Evolutionary conservation across 2,113 vertebrate species (phyloP).

Genomic region (Entomyzon cyanotis): DNA sequence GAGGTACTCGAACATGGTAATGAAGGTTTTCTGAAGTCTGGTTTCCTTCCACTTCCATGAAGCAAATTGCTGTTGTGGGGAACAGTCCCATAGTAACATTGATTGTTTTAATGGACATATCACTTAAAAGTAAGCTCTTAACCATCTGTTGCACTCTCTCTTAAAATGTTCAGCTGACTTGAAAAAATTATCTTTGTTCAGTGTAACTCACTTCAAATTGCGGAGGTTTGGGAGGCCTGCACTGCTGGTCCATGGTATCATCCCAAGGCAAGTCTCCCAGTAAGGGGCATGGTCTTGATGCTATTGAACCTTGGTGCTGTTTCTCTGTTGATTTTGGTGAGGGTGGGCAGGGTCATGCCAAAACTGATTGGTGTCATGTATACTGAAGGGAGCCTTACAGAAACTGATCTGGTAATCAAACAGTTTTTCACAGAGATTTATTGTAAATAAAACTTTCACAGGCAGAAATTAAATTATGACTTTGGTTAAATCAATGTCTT

Average conservation of each 20-base stretch:
- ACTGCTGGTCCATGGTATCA: not conserved
- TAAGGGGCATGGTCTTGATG: not conserved
- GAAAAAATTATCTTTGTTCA: not conserved
- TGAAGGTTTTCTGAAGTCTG: constrained; percentile 12
- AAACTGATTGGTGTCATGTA: accelerated
- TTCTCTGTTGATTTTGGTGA: not conserved
- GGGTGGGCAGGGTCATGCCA: not conserved
- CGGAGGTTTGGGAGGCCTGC: not conserved
- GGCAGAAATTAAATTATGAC: not conserved
- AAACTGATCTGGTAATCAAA: not conserved
- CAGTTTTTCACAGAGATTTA: not conserved
- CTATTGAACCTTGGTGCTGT: not conserved
- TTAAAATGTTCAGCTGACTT: not conserved
- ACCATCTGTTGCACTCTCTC: not conserved
- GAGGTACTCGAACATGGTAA: not conserved
- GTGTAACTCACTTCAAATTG: not conserved
- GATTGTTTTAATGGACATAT: not conserved
- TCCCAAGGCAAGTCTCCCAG: not conserved
- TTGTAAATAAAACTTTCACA: not conserved
- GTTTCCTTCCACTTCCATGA: not conserved
- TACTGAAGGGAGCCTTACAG: not conserved
- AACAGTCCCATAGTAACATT: not conserved
- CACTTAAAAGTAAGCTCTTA: not conserved
- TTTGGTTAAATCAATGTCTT: not conserved
- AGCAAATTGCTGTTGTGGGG: not conserved